Evolutionary conservation across 2,888 invertebrate genomes (phyloP), one percentile per base, ranked within the genome.

Genomic region (Halocaridina rubra): DNA sequence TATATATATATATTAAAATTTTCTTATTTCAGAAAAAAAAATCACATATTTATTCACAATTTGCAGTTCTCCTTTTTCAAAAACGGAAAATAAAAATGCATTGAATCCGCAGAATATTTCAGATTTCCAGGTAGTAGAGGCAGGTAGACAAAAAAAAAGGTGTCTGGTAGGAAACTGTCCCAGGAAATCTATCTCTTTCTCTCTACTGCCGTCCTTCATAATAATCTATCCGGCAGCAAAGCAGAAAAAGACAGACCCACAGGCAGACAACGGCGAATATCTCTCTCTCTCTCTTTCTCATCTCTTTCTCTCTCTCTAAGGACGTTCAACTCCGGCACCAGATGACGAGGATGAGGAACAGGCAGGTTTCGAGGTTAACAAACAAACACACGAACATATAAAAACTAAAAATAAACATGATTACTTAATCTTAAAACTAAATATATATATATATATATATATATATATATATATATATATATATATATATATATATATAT

Each of bases 161-260:
- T 53, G n/a, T 19, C 19, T 19, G 16, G 53, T n/a, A 53, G 53
- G 19, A 53, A 53, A 71, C 81, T 81, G 81, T 77, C 74, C 84
- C 80, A 72, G 72, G 84, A 82, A 85, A 81, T 84, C 79, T 74
- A 81, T 85, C 87, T 87, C 76, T 85, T 87, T 72, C 87, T 87
- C 87, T 85, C 76, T 69, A 81, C 87, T 87, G 87, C 87, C 87
- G 87, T 69, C 64, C 33, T 81, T 67, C 71, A 53, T 22, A 19
- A 75, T 67, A 59, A 69, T 53, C 64, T 59, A 59, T 24, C 30
- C 87, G 87, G 87, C 87, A 87, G 87, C 87, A 87, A 87, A 87
- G 87, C 87, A 87, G 87, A 87, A 87, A 87, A 87, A 87, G 87
- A 87, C 87, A 87, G 71, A 85, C 46, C 78, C 85, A 77, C 81